Evolutionary conservation across 2,113 vertebrate species (phyloP), one percentile per base, ranked within the genome.

Genomic region (Pseudois nayaur): DNA sequence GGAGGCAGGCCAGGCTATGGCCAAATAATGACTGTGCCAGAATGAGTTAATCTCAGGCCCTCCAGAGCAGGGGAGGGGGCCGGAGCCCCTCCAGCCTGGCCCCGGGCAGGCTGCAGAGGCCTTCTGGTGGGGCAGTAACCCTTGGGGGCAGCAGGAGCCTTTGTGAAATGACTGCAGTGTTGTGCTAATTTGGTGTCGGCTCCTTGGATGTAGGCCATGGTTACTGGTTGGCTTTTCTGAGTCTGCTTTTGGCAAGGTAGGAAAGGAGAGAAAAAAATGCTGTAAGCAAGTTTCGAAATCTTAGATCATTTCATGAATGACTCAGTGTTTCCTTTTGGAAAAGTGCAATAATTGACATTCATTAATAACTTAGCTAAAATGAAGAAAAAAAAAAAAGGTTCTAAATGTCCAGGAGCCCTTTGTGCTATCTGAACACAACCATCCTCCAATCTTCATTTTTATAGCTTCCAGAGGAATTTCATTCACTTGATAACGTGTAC

Each of bases 241-340:
- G 85, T 29, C 55, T 91, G 79, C 21, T 94, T 89, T 96, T 97
- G 98, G 96, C 97, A 96, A 98, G 97, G 97, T 96, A 91, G 76
- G 64, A 55, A 78, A 95, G 89, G 88, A 89, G 94, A 40, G 50
- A 96, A 79, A 92, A 95, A 97, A 94, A 91, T 95, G 95, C 92
- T 97, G 97, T 97, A 98, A 98, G 97, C 94, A 93, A 95, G 96
- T 98, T 98, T 98, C 83, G 92, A 98, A 98, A 98, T 96, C 97
- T 97, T 97, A 97, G 97, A 97, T 96, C 94, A 96, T 96, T 98
- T 98, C 96, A 96, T 90, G 95, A 98, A 95, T 97, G 95, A 98
- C 90, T 98, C 98, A 98, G 97, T 98, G 83, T 97, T 97, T 98
- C 98, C 96, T 94, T 95, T 50, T 96, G 97, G 98, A 97, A 98